These are phyloP conservation scores for Brienomyrus longianalis DNA, from an alignment of 2,113 vertebrate genomes.

Conservation along the genomic window DNA sequence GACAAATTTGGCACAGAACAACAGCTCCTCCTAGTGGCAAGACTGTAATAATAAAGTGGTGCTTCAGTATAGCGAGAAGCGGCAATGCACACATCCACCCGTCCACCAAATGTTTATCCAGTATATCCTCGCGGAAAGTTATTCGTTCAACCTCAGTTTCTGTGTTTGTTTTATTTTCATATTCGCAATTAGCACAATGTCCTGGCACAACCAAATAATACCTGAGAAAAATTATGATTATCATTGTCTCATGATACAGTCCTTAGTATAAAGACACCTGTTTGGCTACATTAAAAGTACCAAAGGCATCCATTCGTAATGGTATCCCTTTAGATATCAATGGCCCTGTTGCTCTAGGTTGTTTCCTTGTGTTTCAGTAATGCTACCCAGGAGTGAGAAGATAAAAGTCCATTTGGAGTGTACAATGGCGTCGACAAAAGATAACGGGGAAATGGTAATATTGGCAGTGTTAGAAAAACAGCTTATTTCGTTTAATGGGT, in stretches of 20 bases:
- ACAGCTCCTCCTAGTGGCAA: not conserved
- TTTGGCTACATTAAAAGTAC: not conserved
- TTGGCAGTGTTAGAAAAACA: not conserved
- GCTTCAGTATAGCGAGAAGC: not conserved
- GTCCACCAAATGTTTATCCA: not conserved
- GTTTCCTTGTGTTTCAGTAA: slow-evolving; percentile 6
- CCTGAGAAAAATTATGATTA: not conserved
- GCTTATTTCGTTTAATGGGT: not conserved
- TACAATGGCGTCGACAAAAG: not conserved
- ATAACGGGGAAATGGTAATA: not conserved
- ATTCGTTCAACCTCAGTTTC: not conserved
- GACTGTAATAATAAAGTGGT: not conserved
- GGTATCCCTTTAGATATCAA: not conserved
- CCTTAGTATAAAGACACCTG: not conserved
- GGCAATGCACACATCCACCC: not conserved
- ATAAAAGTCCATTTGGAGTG: not conserved
- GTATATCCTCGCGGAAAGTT: not conserved
- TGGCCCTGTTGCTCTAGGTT: not conserved
- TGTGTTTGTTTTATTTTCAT: not conserved
- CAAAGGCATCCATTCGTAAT: not conserved
- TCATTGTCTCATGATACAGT: not conserved
- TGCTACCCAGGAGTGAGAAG: not conserved
- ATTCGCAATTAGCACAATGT: not conserved
- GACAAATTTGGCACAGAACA: not conserved
- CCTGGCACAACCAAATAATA: not conserved